A percentile compares a stretch with the other conserved stretches of the same genome.
Evolutionary conservation across 2,113 vertebrate species (phyloP).

Genomic region (Ammodytes dubius): DNA sequence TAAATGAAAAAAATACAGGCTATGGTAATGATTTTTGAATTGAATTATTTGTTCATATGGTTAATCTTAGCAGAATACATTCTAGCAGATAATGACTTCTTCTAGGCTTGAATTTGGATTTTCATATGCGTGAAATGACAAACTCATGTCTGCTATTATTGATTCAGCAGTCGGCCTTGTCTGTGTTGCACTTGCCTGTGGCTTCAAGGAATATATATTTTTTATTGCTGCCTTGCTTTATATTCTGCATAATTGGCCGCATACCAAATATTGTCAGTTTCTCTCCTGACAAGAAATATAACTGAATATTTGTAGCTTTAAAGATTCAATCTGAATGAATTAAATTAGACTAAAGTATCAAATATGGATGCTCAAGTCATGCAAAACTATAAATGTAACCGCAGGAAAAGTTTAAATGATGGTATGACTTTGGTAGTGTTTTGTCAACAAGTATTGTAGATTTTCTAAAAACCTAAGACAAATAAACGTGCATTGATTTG

Average conservation of each 20-base stretch:
- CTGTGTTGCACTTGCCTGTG: constrained; percentile 5
- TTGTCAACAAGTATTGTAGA: not conserved
- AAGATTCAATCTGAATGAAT: constrained; percentile 23
- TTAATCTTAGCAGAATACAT: constrained; percentile 33
- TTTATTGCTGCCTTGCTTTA: constrained; percentile 18
- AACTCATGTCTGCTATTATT: constrained; percentile 14
- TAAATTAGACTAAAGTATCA: constrained; percentile 11
- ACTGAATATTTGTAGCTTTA: constrained; percentile 16
- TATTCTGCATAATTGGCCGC: constrained; percentile 9
- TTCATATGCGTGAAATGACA: constrained; percentile 21
- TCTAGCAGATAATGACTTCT: constrained; percentile 36
- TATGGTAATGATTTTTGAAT: constrained; percentile 24
- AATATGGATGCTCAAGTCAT: constrained; percentile 16
- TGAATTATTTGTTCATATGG: constrained; percentile 32
- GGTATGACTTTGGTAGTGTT: not conserved
- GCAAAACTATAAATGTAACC: not conserved
- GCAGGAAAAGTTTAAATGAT: not conserved
- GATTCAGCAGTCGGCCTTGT: constrained; percentile 29
- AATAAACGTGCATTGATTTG: not conserved
- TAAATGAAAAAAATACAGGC: not conserved
- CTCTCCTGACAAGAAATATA: not conserved
- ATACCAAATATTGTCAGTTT: not conserved
- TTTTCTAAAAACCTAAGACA: constrained; percentile 8
- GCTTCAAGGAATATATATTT: constrained; percentile 20
- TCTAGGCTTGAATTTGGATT: constrained; percentile 25